phyloP scores from a whole-genome alignment of 1,140 invertebrate species.

The Drosophila sturtevanti region DNA sequence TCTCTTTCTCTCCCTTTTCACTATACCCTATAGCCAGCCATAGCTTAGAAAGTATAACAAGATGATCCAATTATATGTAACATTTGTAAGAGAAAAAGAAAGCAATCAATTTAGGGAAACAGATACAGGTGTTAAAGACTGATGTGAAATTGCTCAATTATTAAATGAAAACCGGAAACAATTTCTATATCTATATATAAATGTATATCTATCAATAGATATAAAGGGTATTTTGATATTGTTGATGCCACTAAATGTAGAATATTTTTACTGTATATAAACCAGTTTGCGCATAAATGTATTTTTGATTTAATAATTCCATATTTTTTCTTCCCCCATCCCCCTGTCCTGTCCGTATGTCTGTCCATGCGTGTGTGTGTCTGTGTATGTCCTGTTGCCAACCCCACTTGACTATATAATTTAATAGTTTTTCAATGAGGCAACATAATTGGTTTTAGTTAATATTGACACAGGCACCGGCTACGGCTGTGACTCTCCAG shows the following conservation, averaged over 20 bases:
- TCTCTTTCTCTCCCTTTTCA: not conserved
- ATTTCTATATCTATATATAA: no score
- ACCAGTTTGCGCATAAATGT: conserved; percentile 69
- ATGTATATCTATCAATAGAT: not conserved
- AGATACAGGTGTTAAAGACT: no score
- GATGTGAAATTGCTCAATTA: no score
- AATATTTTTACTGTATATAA: not conserved
- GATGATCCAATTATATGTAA: not conserved
- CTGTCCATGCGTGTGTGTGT: not conserved
- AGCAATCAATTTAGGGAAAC: no score
- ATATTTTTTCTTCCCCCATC: conserved; percentile 39
- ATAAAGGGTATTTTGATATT: not conserved
- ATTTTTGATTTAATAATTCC: conserved; percentile 71
- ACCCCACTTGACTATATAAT: conserved; percentile 60
- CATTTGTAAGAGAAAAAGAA: no score
- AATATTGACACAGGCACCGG: conserved; percentile 57
- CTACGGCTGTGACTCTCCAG: conserved; percentile 29
- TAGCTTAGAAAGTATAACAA: not conserved
- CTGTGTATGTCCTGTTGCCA: not conserved
- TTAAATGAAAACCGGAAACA: no score
- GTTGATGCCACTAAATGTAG: not conserved
- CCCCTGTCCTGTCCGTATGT: not conserved
- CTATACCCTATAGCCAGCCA: not conserved
- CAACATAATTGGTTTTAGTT: conserved; percentile 75
- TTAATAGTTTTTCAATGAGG: conserved; percentile 64